Conservation (phyloP, 2,113 vertebrate genomes). For the Myrmecobius fasciatus region DNA sequence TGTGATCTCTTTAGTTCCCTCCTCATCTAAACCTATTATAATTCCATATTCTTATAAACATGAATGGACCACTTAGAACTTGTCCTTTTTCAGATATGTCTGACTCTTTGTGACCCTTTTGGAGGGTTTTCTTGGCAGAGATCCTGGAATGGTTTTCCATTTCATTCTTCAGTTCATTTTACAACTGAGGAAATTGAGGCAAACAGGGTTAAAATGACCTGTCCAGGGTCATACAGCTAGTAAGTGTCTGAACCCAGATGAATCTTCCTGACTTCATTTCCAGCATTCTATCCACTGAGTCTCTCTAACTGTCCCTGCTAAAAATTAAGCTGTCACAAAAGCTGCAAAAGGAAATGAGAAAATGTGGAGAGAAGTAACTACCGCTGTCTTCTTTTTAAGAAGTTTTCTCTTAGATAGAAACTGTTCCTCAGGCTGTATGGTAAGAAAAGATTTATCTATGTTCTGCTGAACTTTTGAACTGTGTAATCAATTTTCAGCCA, state of each 20-base stretch:
- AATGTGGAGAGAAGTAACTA: neutral
- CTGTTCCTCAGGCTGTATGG: neutral
- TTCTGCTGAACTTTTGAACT: slow-evolving; percentile 29
- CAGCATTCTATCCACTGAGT: too few relatives aligned
- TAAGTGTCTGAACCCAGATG: neutral
- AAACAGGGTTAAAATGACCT: neutral
- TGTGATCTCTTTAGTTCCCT: neutral
- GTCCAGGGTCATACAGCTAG: neutral
- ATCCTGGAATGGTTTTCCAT: neutral
- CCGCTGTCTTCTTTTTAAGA: neutral
- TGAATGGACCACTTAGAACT: neutral
- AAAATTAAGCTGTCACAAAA: slow-evolving; percentile 16
- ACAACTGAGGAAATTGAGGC: neutral
- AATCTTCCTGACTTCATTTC: neutral
- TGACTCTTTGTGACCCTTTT: neutral
- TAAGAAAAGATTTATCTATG: slow-evolving; percentile 20
- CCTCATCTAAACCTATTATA: neutral
- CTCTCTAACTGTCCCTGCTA: too few relatives aligned
- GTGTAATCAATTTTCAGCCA: slow-evolving; percentile 27
- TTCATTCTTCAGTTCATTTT: neutral
- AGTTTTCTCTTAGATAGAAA: neutral
- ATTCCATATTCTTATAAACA: neutral
- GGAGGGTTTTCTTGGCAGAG: neutral
- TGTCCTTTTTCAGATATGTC: neutral
- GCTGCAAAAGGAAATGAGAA: neutral